Percentiles rank a stretch among this genome's conserved stretches.
phyloP scores from a whole-genome alignment of 2,113 vertebrate genomes.

The Aptenodytes patagonicus region DNA sequence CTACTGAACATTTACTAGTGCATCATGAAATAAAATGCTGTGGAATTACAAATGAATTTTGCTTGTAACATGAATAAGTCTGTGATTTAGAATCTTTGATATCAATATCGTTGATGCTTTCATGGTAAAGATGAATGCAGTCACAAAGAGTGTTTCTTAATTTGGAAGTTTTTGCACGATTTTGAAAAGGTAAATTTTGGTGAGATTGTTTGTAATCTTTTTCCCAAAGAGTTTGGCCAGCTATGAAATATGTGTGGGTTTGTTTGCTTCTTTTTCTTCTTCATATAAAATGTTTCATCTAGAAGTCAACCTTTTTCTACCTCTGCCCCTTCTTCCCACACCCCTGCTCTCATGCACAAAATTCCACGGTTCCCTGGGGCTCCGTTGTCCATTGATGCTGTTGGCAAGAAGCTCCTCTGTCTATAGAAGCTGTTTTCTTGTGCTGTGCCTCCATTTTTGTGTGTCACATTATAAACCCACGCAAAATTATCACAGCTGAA shows the following conservation, averaged over 20 bases:
- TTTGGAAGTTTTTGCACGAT: background rate
- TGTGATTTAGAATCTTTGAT: background rate
- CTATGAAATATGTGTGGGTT: background rate
- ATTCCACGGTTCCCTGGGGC: background rate
- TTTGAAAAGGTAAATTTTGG: background rate
- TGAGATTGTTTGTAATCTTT: background rate
- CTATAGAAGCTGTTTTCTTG: background rate
- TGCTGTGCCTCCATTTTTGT: background rate
- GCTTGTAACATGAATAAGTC: background rate
- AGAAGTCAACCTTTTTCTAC: background rate
- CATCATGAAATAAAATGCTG: constrained; percentile 1
- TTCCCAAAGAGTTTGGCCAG: background rate
- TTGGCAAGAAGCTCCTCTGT: background rate
- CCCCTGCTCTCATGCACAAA: background rate
- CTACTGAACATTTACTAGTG: constrained; percentile 9
- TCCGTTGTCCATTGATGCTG: background rate
- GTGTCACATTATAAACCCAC: background rate
- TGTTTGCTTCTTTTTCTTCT: background rate
- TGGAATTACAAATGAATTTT: background rate
- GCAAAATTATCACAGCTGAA: background rate
- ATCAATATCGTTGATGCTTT: background rate
- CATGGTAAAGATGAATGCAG: background rate
- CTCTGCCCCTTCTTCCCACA: background rate
- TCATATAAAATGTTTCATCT: background rate
- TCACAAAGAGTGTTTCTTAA: background rate